A percentile compares a stretch with the other conserved stretches of the same genome.
These are phyloP conservation scores for Lordiphosa clarofinis DNA, from an alignment of 1,140 invertebrate genomes.

Conservation along the genomic window DNA sequence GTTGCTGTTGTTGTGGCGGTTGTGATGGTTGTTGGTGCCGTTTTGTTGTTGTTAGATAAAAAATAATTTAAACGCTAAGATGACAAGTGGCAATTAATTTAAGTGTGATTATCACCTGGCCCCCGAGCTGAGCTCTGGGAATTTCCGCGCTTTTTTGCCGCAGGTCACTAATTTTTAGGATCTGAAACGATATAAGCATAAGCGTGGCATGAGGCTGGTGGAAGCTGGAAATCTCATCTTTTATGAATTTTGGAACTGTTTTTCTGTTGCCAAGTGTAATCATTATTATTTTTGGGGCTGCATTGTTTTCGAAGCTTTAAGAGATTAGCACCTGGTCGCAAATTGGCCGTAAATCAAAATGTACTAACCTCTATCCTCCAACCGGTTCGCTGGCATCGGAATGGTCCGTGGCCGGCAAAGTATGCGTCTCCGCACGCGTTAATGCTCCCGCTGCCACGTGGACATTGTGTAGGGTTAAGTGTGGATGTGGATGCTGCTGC, in stretches of 20 bases:
- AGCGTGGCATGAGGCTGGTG: conserved; percentile 36
- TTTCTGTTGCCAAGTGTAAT: conserved; percentile 9
- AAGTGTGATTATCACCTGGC: conserved; percentile 76
- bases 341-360: conserved; percentile 48
- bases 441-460: conserved; percentile 38
- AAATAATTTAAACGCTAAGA: conserved; percentile 77
- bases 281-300: conserved; percentile 18
- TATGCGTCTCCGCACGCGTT: conserved; percentile 8
- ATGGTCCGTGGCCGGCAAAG: conserved; percentile 46
- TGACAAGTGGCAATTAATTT: conserved; percentile 78
- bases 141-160: conserved; percentile 58
- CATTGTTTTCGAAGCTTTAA: conserved; percentile 39
- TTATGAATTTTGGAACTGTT: no score
- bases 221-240: no score
- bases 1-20: conserved; percentile 2
- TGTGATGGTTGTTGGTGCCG: conserved; percentile 12
- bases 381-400: conserved; percentile 66
- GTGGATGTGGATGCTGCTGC: conserved; percentile 33
- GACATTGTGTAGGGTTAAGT: conserved; percentile 47
- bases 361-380: conserved; percentile 74
- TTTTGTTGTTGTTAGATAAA: conserved; percentile 56
- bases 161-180: conserved; percentile 68
- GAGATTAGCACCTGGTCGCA: conserved; percentile 28
- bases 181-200: conserved; percentile 54
- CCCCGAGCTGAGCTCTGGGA: conserved; percentile 40